These are phyloP conservation scores for Cheirogaleus major DNA, from an alignment of 2,797 vertebrate genomes.

Conservation along the genomic window DNA sequence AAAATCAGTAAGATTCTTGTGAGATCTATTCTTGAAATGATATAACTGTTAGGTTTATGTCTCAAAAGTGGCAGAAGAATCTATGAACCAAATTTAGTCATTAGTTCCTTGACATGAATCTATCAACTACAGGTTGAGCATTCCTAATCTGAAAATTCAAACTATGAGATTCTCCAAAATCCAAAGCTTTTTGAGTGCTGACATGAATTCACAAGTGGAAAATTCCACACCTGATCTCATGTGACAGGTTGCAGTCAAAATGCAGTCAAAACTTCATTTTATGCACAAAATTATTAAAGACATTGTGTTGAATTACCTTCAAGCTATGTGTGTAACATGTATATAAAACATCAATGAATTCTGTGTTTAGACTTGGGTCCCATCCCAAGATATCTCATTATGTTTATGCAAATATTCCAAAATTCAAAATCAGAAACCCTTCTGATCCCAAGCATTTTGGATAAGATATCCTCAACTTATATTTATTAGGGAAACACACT, in stretches of 20 bases:
- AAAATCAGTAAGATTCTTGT: constrained; percentile 16
- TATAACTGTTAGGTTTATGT: background rate
- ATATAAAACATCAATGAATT: background rate
- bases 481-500: constrained; percentile 35
- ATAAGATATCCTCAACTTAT: background rate
- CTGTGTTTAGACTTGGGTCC: background rate
- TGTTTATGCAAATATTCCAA: background rate
- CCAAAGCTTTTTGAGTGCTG: background rate
- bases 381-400: background rate
- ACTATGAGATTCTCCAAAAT: background rate
- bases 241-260: background rate
- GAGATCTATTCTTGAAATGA: background rate
- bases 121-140: background rate
- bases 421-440: background rate
- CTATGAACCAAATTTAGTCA: constrained; percentile 5
- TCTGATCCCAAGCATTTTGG: background rate
- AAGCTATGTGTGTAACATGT: background rate
- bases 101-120: background rate
- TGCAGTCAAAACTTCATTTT: background rate
- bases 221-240: background rate
- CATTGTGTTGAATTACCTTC: background rate
- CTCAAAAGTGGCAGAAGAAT: constrained; percentile 3
- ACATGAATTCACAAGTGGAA: background rate
- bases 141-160: background rate
- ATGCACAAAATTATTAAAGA: background rate